Evolutionary conservation across 1,140 invertebrate genomes (phyloP).

Genomic region (Drosophila ohnishii): DNA sequence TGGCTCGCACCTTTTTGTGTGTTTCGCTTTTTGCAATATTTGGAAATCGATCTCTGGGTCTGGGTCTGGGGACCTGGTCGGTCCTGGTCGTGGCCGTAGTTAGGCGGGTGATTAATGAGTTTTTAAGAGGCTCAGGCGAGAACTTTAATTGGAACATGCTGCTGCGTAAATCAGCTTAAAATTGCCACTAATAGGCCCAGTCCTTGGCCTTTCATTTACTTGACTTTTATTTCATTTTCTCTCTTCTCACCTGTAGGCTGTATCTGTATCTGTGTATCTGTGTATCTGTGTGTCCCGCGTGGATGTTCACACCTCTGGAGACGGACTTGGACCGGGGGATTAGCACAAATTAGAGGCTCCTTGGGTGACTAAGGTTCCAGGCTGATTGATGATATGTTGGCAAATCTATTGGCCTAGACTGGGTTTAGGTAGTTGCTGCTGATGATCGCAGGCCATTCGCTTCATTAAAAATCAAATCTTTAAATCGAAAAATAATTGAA

Average conservation of each 20-base stretch:
- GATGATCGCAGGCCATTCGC: conserved; percentile 54
- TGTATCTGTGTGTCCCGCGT: conserved; percentile 36
- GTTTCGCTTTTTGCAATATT: conserved; percentile 59
- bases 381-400: conserved; percentile 73
- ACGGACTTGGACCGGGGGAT: conserved; percentile 18
- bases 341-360: conserved; percentile 43
- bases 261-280: conserved; percentile 2
- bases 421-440: conserved; percentile 27
- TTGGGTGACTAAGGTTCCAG: conserved; percentile 12
- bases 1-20: conserved; percentile 74
- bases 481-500: not conserved
- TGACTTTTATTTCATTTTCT: not conserved
- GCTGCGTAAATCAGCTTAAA: conserved; percentile 82
- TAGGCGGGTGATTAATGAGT: conserved; percentile 82
- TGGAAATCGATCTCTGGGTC: conserved; percentile 66
- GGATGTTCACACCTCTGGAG: conserved; percentile 58
- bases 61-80: conserved; percentile 29
- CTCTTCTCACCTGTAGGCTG: not conserved
- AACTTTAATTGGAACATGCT: conserved; percentile 81
- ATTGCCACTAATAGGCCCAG: conserved; percentile 79
- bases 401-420: conserved; percentile 71
- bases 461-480: conserved; percentile 78
- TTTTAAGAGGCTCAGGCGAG: conserved; percentile 81
- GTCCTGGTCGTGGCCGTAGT: conserved; percentile 56
- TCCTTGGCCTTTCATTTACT: not conserved